phyloP scores from a whole-genome alignment of 2,797 vertebrate genomes.

The Malurus splendens region DNA sequence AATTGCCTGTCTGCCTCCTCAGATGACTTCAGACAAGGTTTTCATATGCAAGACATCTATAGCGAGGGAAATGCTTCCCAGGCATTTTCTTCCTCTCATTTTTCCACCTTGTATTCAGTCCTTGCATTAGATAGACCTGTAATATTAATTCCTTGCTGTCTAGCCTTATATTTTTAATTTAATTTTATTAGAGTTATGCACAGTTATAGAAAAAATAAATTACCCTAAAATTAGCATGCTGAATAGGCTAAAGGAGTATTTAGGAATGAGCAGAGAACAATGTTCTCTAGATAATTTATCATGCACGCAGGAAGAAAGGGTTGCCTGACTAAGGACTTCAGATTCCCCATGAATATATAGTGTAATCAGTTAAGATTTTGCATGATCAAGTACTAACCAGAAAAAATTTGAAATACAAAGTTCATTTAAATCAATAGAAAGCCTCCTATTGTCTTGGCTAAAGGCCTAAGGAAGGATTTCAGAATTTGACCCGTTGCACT shows the following conservation, averaged over 20 bases:
- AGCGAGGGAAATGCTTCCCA: constrained; percentile 7
- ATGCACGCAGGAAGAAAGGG: background rate
- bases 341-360: background rate
- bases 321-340: constrained; percentile 44
- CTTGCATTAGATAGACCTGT: background rate
- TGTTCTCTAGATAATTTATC: constrained; percentile 37
- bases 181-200: background rate
- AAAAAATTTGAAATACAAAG: background rate
- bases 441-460: background rate
- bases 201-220: constrained; percentile 30
- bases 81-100: background rate
- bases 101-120: background rate
- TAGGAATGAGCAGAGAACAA: constrained; percentile 31
- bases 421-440: constrained; percentile 19
- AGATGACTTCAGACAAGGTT: constrained; percentile 22
- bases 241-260: constrained; percentile 42
- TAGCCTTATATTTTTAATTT: constrained; percentile 9
- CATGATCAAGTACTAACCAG: constrained; percentile 9
- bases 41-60: background rate
- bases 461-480: background rate
- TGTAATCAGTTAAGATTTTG: constrained; percentile 20
- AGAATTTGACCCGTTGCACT: background rate
- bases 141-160: background rate
- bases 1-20: constrained; percentile 13
- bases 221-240: constrained; percentile 32